Evolutionary conservation across 23 tunicate genomes (phyloP).

Genomic region (Aplidium turbinatum): DNA sequence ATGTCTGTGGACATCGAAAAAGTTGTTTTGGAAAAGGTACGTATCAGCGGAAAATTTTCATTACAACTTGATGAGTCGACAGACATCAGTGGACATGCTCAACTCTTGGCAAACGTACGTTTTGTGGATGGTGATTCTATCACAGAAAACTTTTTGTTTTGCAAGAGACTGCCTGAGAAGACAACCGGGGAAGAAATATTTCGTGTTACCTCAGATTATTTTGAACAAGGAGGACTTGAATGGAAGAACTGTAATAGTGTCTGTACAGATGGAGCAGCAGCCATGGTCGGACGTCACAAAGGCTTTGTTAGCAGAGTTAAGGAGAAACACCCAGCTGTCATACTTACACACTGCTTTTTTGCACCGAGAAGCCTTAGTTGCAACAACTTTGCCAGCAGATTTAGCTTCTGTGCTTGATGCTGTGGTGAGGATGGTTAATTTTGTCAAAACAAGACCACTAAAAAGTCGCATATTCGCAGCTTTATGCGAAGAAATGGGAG

Average conservation of each 20-base stretch:
- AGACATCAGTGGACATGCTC: slow-evolving; percentile 43
- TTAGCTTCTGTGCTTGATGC: slow-evolving; percentile 36
- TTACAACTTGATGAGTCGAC: slow-evolving; percentile 44
- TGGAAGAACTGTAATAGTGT: slow-evolving; percentile 32
- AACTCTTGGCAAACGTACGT: slow-evolving; percentile 42
- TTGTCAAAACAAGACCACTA: slow-evolving; percentile 27
- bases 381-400: slow-evolving; percentile 48
- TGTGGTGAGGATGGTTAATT: slow-evolving; percentile 43
- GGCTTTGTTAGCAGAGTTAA: slow-evolving; percentile 31
- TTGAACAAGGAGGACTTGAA: slow-evolving; percentile 16
- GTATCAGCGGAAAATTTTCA: slow-evolving; percentile 43
- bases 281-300: slow-evolving; percentile 29
- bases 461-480: slow-evolving; percentile 41
- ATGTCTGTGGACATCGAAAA: slow-evolving; percentile 37
- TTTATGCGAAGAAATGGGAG: slow-evolving; percentile 46
- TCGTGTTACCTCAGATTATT: slow-evolving; percentile 32
- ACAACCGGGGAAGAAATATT: slow-evolving; percentile 41
- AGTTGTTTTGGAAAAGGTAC: slow-evolving; percentile 16
- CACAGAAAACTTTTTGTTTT: slow-evolving; percentile 29
- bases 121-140: slow-evolving; percentile 47
- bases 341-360: slow-evolving; percentile 27
- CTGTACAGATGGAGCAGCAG: slow-evolving; percentile 33
- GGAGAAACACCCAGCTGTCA: slow-evolving; percentile 5
- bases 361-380: slow-evolving; percentile 41
- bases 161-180: slow-evolving; percentile 25